Evolutionary conservation across 2,888 invertebrate species (phyloP), one percentile per base, ranked within the genome.

Genomic region (Ophion costatus): DNA sequence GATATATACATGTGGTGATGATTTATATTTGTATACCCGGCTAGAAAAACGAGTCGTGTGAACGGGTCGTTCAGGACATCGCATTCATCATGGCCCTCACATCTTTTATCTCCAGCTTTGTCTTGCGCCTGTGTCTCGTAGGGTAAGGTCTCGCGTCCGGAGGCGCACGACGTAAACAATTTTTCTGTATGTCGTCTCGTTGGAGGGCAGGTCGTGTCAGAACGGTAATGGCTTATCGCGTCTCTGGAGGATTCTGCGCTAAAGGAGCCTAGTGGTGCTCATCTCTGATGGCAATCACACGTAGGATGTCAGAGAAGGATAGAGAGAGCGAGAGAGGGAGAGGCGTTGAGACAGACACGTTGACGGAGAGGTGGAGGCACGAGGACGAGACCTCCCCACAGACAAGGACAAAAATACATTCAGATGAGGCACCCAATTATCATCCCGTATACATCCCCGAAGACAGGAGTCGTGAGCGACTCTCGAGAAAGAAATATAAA

Each of bases 371-470:
- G 51, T 6, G 24, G 45, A 11, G 38, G 6, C 10, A 38, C 38
- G 33, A 22, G 59, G 59, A 59, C 29, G 42, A 59, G 38, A 33
- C 73, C 38, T 64, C 10, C 24, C 17, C 42, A 22, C 38, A 56
- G 29, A 33, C 69, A 67, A 59, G 45, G 76, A 81, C 56, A 70
- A 67, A 75, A 75, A 67, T 61, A 67, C 81, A 59, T 10, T 69
- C 38, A 63, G 64, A 70, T 76, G 57, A 76, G 64, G 70, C 70
- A 51, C 38, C 66, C 71, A 79, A 83, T 83, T 66, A 83, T 83
- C 83, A 79, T 78, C 69, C 59, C 38, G 61, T 78, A 45, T 66
- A 61, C 45, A 69, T 78, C 69, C 73, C 59, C 57, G 73, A 63
- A 75, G 73, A 74, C 33, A 57, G 64, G 63, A 63, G 45, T 82